A percentile compares a stretch with the other conserved stretches of the same genome.
phyloP scores from a whole-genome alignment of 2,797 vertebrate genomes.

The Micropoecilia bifurca region DNA sequence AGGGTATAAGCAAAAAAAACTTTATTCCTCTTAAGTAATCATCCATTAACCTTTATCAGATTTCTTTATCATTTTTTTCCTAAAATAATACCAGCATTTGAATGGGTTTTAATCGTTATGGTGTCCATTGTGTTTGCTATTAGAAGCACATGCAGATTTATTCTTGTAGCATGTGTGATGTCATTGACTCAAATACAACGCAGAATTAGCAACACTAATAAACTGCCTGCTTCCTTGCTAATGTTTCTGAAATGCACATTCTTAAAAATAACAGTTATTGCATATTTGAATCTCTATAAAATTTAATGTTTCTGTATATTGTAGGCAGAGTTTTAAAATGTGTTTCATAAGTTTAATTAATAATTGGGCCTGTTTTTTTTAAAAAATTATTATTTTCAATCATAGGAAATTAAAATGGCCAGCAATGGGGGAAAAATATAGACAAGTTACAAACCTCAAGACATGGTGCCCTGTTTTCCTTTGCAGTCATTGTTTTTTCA shows the following conservation, averaged over 20 bases:
- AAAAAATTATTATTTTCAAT: conserved; percentile 29
- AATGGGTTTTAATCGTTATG: background rate
- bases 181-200: background rate
- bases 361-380: conserved; percentile 49
- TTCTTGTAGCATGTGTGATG: background rate
- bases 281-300: conserved; percentile 38
- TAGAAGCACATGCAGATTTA: background rate
- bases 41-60: background rate
- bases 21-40: too few species aligned
- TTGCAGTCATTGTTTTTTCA: background rate
- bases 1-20: background rate
- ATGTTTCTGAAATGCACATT: background rate
- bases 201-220: background rate
- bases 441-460: background rate
- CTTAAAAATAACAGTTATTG: background rate
- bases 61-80: background rate
- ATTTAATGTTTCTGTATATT: conserved; percentile 42
- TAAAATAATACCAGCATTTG: background rate
- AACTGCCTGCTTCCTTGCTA: background rate
- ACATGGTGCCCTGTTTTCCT: background rate
- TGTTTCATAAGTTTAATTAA: conserved; percentile 44
- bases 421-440: background rate
- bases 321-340: conserved; percentile 31
- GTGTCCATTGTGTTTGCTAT: background rate
- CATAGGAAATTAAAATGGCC: background rate